phyloP scores from a whole-genome alignment of 2,888 invertebrate genomes.

The Amiota minor region DNA sequence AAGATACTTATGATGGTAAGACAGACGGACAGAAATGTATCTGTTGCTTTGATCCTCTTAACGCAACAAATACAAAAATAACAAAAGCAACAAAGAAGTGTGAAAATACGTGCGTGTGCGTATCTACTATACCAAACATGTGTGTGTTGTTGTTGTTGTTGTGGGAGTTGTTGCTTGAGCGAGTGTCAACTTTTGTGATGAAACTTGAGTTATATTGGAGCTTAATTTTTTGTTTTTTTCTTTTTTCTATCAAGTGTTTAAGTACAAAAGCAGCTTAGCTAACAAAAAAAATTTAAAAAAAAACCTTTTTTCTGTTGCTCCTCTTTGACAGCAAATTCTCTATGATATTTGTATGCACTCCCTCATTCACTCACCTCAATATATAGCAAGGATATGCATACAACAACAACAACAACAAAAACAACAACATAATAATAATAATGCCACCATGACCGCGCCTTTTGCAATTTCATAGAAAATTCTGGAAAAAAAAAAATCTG shows the following conservation, averaged over 20 bases:
- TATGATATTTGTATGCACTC: too few relatives aligned
- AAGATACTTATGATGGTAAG: too few relatives aligned
- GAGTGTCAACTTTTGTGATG: constrained; percentile 14
- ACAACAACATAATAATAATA: not conserved
- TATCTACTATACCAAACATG: too few relatives aligned
- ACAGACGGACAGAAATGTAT: too few relatives aligned
- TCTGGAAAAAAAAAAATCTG: not conserved
- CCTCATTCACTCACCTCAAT: not conserved
- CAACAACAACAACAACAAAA: not conserved
- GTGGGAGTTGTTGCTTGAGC: not conserved
- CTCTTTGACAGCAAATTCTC: not conserved
- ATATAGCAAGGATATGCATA: constrained; percentile 3
- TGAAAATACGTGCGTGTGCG: too few relatives aligned
- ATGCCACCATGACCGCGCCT: not conserved
- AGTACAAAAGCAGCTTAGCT: constrained; percentile 26
- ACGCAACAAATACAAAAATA: too few relatives aligned
- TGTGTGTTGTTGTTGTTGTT: too few relatives aligned
- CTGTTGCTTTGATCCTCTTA: too few relatives aligned
- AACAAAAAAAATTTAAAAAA: constrained; percentile 2
- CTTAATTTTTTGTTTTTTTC: not conserved
- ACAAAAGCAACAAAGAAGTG: too few relatives aligned
- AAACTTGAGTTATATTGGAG: constrained; percentile 8
- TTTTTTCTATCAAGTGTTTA: constrained; percentile 16
- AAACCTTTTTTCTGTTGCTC: not conserved
- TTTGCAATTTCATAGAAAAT: not conserved